Conservation (phyloP, 2,113 vertebrate species). For the Rhagologus leucostigma region DNA sequence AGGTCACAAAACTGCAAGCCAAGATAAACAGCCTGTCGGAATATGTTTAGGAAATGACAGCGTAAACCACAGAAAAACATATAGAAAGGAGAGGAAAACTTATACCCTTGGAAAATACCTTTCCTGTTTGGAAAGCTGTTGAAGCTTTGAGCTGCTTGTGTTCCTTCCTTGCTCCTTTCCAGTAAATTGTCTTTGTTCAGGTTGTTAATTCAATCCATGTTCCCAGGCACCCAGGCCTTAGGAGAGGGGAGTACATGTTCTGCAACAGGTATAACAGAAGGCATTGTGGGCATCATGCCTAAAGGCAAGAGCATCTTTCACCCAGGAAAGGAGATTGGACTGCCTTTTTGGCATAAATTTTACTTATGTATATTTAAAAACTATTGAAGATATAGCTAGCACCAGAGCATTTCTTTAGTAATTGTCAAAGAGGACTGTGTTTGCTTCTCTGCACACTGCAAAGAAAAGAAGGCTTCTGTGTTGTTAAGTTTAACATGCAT, state of each 20-base stretch:
- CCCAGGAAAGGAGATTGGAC: background rate
- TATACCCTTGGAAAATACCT: background rate
- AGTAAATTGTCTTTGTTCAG: background rate
- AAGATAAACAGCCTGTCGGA: slow-evolving; percentile 16
- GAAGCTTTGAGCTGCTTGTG: background rate
- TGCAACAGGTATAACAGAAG: background rate
- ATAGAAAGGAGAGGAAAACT: background rate
- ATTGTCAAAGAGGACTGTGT: background rate
- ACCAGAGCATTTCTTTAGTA: background rate
- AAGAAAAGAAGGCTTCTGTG: background rate
- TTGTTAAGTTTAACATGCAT: background rate
- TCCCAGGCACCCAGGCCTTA: background rate
- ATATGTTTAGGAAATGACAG: slow-evolving; percentile 12
- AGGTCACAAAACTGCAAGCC: background rate
- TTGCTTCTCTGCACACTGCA: background rate
- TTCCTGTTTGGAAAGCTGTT: background rate
- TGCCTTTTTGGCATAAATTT: background rate
- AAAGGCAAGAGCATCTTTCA: background rate
- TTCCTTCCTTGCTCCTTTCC: background rate
- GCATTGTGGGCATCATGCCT: background rate
- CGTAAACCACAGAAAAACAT: slow-evolving; percentile 5
- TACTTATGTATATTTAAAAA: background rate
- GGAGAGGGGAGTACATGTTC: background rate
- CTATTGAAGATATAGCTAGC: background rate
- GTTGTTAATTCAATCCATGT: background rate